A percentile compares a stretch with the other conserved stretches of the same genome.
phyloP scores from a whole-genome alignment of 2,113 vertebrate species.

The Athene cunicularia region DNA sequence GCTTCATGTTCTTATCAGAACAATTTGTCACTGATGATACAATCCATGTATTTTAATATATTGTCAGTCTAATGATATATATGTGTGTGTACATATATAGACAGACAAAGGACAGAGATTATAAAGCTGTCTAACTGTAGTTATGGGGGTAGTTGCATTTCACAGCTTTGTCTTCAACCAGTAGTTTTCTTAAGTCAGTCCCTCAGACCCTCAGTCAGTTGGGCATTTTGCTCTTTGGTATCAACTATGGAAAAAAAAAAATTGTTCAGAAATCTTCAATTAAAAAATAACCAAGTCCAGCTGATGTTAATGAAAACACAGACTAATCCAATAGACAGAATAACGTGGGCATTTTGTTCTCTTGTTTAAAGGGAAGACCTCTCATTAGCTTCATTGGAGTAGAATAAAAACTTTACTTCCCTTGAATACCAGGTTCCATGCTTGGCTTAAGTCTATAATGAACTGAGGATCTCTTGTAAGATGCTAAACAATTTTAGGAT shows the following conservation, averaged over 20 bases:
- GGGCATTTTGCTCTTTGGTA: neutral
- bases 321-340: neutral
- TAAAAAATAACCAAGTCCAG: neutral
- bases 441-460: neutral
- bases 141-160: neutral
- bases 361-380: neutral
- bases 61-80: rapidly evolving
- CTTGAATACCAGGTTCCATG: neutral
- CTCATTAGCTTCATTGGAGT: neutral
- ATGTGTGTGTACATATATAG: rapidly evolving
- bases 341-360: neutral
- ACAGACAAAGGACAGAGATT: neutral
- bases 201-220: neutral
- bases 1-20: neutral
- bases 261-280: neutral
- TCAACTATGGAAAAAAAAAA: neutral
- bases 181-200: neutral
- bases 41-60: neutral
- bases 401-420: neutral
- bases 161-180: neutral
- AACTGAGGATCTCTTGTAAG: neutral
- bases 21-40: neutral
- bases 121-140: neutral
- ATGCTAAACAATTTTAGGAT: neutral
- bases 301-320: neutral